Evolutionary conservation across 2,888 invertebrate species (phyloP), one percentile per base, ranked within the genome.

Genomic region (Monochamus alternatus): DNA sequence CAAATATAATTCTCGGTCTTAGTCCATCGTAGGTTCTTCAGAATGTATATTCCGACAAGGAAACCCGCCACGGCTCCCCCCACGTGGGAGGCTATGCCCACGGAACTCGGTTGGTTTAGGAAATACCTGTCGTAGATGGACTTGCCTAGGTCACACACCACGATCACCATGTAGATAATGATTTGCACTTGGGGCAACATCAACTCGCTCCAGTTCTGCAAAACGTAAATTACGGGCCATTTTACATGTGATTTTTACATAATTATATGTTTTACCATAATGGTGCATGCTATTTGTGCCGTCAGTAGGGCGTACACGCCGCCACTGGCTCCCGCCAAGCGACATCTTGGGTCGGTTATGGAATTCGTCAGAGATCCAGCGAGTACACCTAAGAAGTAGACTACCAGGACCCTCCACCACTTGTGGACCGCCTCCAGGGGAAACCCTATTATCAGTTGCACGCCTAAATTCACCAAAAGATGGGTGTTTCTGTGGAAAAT

Each of bases 371-470:
- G 90, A 0, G 96, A 96, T 3, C 97, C 97, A 1, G 96, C 96
- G 0, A 94, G 88, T 0, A 97, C 97, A 0, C 97, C 97, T 0
- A 95, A 94, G 58, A 95, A 87, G 88, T 97, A 97, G 55, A 97
- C 94, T 12, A 94, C 89, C 0, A 94, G 90, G 7, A 99, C 95
- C 65, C 98, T 91, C 97, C 97, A 98, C 94, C 97, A 97, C 81
- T 95, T 94, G 88, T 99, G 98, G 1, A 99, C 98, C 94, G 99
- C 95, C 90, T 99, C 99, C 78, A 99, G 89, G 0, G 98, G 98
- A 9, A 98, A 93, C 0, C 99, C 99, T 72, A 99, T 91, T 88
- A 98, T 91, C 74, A 99, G 90, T 89, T 99, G 98, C 78, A 98
- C 97, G 71, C 97, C 89, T 38, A 98, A 90, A 88, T 99, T 99